These are phyloP conservation scores for Lutjanus erythropterus DNA, from an alignment of 2,113 vertebrate genomes.

Conservation along the genomic window DNA sequence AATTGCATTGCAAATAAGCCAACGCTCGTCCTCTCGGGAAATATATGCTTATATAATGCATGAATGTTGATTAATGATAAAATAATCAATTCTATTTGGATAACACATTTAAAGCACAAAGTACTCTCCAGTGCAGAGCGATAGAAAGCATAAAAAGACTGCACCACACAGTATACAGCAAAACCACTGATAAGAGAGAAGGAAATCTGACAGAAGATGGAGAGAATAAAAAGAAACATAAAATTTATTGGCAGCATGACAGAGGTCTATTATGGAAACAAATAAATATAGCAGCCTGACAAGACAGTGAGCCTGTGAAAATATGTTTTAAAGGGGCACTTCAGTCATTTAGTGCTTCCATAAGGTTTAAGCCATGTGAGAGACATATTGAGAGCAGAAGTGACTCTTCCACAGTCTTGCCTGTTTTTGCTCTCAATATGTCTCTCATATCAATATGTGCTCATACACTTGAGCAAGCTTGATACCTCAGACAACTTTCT, in stretches of 20 bases:
- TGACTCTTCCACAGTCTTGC: no score
- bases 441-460: no score
- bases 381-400: neutral
- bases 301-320: neutral
- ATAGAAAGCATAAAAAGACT: constrained; percentile 9
- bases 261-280: neutral
- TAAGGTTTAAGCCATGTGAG: neutral
- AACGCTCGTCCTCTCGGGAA: constrained; percentile 10
- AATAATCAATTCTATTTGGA: constrained; percentile 17
- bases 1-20: neutral
- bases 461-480: no score
- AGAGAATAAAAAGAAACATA: neutral
- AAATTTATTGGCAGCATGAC: neutral
- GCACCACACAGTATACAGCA: neutral
- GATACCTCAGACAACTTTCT: no score
- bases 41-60: neutral
- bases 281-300: neutral
- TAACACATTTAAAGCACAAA: neutral
- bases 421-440: no score
- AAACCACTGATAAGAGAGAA: neutral
- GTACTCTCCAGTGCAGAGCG: neutral
- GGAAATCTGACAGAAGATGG: neutral
- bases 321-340: neutral
- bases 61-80: constrained; percentile 6
- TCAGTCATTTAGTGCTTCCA: neutral